These are phyloP conservation scores for Calycopis cecrops DNA, from an alignment of 1,140 invertebrate genomes.

Conservation along the genomic window DNA sequence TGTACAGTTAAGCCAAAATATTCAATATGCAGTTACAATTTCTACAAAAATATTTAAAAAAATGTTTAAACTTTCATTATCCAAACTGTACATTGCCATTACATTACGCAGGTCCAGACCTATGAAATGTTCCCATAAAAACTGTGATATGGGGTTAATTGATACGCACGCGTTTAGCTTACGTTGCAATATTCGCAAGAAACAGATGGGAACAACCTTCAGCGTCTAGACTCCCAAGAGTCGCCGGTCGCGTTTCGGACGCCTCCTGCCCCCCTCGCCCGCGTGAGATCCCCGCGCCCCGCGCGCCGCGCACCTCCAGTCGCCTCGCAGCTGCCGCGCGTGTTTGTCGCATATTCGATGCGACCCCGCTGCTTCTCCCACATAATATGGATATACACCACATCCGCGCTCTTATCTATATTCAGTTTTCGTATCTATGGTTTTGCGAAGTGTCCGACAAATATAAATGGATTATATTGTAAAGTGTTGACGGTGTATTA, in stretches of 20 bases:
- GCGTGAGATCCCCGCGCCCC: conserved; percentile 7
- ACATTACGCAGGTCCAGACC: no score
- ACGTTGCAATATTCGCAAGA: conserved; percentile 59
- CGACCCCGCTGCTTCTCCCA: conserved; percentile 49
- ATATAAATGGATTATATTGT: conserved; percentile 73
- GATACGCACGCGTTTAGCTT: conserved; percentile 46
- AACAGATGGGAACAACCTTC: conserved; percentile 28
- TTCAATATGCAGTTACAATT: no score
- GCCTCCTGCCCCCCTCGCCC: not conserved
- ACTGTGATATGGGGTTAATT: conserved; percentile 25
- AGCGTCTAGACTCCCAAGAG: conserved; percentile 53
- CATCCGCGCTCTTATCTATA: conserved; percentile 61
- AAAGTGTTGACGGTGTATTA: conserved; percentile 46
- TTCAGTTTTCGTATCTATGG: conserved; percentile 67
- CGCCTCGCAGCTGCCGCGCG: conserved; percentile 66
- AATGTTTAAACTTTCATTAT: no score
- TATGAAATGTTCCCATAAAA: not conserved
- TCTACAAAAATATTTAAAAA: no score
- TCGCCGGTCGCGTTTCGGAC: conserved; percentile 24
- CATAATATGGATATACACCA: conserved; percentile 72
- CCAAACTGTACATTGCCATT: no score
- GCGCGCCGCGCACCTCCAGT: conserved; percentile 40
- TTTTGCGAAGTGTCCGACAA: conserved; percentile 68
- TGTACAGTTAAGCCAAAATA: no score
- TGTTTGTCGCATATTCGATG: conserved; percentile 58